A percentile compares a stretch with the other conserved stretches of the same genome.
These are phyloP conservation scores for Torymus texanus DNA, from an alignment of 2,888 invertebrate species.

Conservation along the genomic window DNA sequence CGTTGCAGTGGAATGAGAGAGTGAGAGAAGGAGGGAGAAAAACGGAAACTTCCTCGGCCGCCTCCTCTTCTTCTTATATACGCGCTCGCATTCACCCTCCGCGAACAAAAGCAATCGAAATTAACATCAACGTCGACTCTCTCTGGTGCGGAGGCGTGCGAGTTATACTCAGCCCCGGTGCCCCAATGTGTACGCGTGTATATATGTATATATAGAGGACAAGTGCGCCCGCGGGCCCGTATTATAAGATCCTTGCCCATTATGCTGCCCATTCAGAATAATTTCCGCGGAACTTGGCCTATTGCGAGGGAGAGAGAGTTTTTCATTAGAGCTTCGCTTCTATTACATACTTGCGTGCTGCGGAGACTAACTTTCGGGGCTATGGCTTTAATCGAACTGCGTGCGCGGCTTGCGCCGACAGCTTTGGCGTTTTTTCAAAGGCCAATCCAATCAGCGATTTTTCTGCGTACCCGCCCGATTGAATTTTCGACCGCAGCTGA, in stretches of 20 bases:
- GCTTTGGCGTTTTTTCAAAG: too few relatives aligned
- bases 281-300: conserved; percentile 38
- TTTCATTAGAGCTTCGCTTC: conserved; percentile 32
- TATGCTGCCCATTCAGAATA: conserved; percentile 43
- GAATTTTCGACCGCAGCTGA: too few relatives aligned
- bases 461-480: too few relatives aligned
- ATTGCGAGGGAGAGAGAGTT: conserved; percentile 3
- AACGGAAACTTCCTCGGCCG: conserved; percentile 25
- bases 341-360: too few relatives aligned
- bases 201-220: too few relatives aligned
- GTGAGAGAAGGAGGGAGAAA: neutral
- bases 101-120: conserved; percentile 54
- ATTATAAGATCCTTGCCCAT: conserved; percentile 41
- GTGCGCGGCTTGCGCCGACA: neutral
- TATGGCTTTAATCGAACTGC: conserved; percentile 11
- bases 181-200: too few relatives aligned
- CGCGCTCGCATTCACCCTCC: conserved; percentile 5
- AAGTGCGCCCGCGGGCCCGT: neutral
- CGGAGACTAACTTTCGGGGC: neutral
- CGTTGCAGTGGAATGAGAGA: neutral
- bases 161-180: too few relatives aligned
- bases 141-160: too few relatives aligned
- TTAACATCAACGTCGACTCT: conserved; percentile 43
- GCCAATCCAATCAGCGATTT: too few relatives aligned
- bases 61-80: conserved; percentile 13